A percentile compares a stretch with the other conserved stretches of the same genome.
Conservation (phyloP, 2,888 invertebrate species). For the Idaea straminata region DNA sequence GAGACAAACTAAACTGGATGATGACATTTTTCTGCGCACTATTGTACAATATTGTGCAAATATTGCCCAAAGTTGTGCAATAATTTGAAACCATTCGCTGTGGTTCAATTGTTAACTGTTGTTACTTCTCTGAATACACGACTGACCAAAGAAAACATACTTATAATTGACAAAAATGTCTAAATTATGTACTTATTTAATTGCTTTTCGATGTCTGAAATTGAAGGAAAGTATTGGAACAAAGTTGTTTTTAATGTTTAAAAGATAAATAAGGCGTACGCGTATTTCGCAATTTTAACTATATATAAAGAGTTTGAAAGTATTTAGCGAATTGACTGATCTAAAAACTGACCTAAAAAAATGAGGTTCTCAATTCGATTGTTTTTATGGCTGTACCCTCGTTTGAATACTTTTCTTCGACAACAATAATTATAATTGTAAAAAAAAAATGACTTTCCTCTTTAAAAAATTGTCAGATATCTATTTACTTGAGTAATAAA, state of each 20-base stretch:
- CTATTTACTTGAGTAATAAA: not conserved
- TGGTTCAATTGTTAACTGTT: too few species aligned
- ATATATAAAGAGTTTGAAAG: too few species aligned
- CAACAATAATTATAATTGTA: not conserved
- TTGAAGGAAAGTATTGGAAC: not conserved
- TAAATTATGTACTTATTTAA: not conserved
- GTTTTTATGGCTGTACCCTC: too few species aligned
- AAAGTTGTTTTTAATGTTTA: not conserved
- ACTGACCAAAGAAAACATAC: not conserved
- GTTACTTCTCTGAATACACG: not conserved
- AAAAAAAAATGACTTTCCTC: not conserved
- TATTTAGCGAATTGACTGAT: too few species aligned
- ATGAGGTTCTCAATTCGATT: too few species aligned
- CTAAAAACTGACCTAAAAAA: too few species aligned
- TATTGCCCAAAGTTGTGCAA: not conserved
- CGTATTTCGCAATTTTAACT: not conserved
- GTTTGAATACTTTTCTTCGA: not conserved
- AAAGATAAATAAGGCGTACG: not conserved
- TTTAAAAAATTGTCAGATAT: not conserved
- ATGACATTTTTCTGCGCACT: not conserved
- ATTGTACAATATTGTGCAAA: not conserved
- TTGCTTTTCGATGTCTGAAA: not conserved
- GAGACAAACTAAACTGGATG: not conserved
- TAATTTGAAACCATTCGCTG: not conserved
- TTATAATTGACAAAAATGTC: not conserved